Evolutionary conservation across 2,888 invertebrate genomes (phyloP), one percentile per base, ranked within the genome.

Genomic region (Drepanosiphum platanoidis): DNA sequence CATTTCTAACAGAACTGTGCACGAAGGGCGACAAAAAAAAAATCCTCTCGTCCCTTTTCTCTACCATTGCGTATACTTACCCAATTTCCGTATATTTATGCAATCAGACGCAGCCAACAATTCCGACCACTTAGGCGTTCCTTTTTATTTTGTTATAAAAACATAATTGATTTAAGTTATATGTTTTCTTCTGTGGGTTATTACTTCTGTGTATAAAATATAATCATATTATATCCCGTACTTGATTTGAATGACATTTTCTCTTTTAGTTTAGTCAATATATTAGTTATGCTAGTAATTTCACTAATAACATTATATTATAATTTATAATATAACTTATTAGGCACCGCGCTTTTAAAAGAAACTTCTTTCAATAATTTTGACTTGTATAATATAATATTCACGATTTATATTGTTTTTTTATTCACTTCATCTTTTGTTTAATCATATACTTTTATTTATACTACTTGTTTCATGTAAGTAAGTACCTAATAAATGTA

Each of bases 31-130:
- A 74, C 70, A 32, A 52, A 46, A 64, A 71, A 72, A n/a, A 81
- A 81, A 70, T 36, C 81, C 39, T 36, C 81, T 5, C 42, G 3
- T 13, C 39, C 9, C 61, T 18, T 3, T 15, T n/a, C 22, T 0
- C 58, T 30, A 4, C 34, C 34, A 5, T 36, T 4, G 46, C 61
- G 36, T 52, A 39, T 66, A 84, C 83, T 84, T 68, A 74, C 75
- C 83, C 83, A 36, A 75, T 75, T 75, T 77, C 83, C 81, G 71
- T 81, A 58, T 71, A 71, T 71, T 81, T 61, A 71, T 81, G 58
- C 81, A 71, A 81, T 81, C 81, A 81, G 81, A 71, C 71, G 9
- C 52, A 39, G 71, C 81, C 39, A 32, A 81, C 81, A 52, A 80
- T 80, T 52, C 80, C 52, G 30, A 18, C 81, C 71, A 81, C 81